Evolutionary conservation across 2,888 invertebrate species (phyloP), one percentile per base, ranked within the genome.

Genomic region (Odontocerum albicorne): DNA sequence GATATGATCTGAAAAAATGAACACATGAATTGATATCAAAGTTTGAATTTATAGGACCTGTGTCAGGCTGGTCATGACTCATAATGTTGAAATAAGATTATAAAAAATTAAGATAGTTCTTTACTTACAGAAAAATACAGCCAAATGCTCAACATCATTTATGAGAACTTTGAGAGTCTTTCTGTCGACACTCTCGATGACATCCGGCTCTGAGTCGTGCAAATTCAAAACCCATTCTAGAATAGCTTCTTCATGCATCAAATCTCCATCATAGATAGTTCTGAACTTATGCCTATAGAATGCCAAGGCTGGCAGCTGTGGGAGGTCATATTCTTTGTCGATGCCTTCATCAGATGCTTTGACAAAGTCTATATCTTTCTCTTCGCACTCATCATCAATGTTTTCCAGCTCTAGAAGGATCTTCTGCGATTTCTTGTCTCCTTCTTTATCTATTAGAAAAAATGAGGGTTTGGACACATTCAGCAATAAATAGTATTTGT

Each of bases 331-430:
- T 74, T 92, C 92, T 66, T 88, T 89, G 59, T 90, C 87, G 53
- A 94, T 85, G 39, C 90, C 90, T 20, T 88, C 88, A 67, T 94
- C 94, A 6, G 92, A 93, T 62, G 92, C 92, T 71, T 94, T 94
- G 0, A 95, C 88, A 68, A 95, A 94, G 70, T 92, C 90, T 62
- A 95, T 92, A 64, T 92, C 87, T 70, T 92, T 88, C 66, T 92
- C 90, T 74, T 94, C 94, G 67, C 93, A 92, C 67, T 93, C 92
- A 65, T 94, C 93, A 66, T 94, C 94, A 64, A 95, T 94, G 66
- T 94, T 93, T 70, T 95, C 95, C 57, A 95, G 70, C 69, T 94
- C 93, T 66, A 87, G 87, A 1, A 95, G 76, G 56, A 94, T 93
- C 69, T 92, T 92, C 63, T 90, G 90, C 17, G 92, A 88, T 68